Conservation (phyloP, 1,140 invertebrate species). For the Palaemon carinicauda region DNA sequence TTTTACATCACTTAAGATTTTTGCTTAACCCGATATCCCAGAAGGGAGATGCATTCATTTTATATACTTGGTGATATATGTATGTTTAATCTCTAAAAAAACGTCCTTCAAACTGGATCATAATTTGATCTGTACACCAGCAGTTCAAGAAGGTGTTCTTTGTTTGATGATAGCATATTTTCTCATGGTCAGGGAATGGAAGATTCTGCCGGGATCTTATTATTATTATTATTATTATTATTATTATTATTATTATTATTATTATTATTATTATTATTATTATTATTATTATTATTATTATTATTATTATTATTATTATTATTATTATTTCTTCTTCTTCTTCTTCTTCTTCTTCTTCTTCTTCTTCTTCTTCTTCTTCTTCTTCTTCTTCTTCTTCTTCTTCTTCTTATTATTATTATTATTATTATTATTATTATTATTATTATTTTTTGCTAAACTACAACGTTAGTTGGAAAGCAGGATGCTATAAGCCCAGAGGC, state of each 20-base stretch:
- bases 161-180: not conserved
- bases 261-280: too few relatives aligned
- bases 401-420: too few relatives aligned
- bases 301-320: too few relatives aligned
- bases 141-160: not conserved
- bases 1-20: not conserved
- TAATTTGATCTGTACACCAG: slow-evolving; percentile 5
- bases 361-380: not conserved
- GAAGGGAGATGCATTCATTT: not conserved
- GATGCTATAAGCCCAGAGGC: too few relatives aligned
- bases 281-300: too few relatives aligned
- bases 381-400: not conserved
- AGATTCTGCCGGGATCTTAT: not conserved
- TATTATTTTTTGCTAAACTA: too few relatives aligned
- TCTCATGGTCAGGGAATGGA: not conserved
- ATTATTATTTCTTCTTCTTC: too few relatives aligned
- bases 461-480: too few relatives aligned
- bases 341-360: too few relatives aligned
- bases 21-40: not conserved
- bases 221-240: not conserved
- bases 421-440: too few relatives aligned
- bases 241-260: not conserved
- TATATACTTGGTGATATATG: not conserved
- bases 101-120: slow-evolving; percentile 10
- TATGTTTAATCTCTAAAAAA: slow-evolving; percentile 6